These are phyloP conservation scores for Danaus melanippus DNA, from an alignment of 1,140 invertebrate species.

Conservation along the genomic window DNA sequence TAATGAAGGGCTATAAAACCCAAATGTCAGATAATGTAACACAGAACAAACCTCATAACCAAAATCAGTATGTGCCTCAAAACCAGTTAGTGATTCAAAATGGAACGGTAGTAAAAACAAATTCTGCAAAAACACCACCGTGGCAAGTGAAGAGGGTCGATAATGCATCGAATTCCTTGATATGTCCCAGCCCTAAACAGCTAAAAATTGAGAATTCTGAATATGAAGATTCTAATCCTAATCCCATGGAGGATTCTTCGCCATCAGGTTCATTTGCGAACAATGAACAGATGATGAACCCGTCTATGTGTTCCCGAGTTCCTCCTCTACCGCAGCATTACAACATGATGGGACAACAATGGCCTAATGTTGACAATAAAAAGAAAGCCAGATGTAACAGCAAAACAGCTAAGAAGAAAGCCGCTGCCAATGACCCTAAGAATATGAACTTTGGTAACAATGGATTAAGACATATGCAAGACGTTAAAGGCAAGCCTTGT, in stretches of 20 bases:
- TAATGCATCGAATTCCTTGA: conserved; percentile 30
- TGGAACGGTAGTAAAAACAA: conserved; percentile 61
- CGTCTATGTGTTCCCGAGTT: conserved; percentile 76
- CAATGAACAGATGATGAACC: conserved; percentile 44
- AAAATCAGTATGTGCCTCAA: conserved; percentile 56
- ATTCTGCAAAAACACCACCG: conserved; percentile 73
- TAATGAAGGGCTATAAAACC: conserved; percentile 69
- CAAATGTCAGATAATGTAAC: conserved; percentile 53
- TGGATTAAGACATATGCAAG: conserved; percentile 47
- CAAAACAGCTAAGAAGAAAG: conserved; percentile 73
- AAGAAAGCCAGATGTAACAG: conserved; percentile 76
- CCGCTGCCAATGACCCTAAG: conserved; percentile 60
- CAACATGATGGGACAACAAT: conserved; percentile 72
- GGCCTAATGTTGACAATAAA: conserved; percentile 73
- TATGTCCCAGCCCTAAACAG: conserved; percentile 47
- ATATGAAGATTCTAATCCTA: conserved; percentile 43
- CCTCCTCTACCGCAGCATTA: conserved; percentile 81
- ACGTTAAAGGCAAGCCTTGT: conserved; percentile 39
- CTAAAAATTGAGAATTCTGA: conserved; percentile 49
- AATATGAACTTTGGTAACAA: conserved; percentile 43
- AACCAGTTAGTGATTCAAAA: conserved; percentile 65
- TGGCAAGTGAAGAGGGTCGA: conserved; percentile 75
- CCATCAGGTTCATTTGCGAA: conserved; percentile 35
- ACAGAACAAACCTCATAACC: conserved; percentile 42
- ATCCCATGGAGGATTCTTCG: conserved; percentile 42